Percentiles rank a stretch among this genome's conserved stretches.
Conservation (phyloP, 2,797 vertebrate genomes). For the Anabacerthia variegaticeps region DNA sequence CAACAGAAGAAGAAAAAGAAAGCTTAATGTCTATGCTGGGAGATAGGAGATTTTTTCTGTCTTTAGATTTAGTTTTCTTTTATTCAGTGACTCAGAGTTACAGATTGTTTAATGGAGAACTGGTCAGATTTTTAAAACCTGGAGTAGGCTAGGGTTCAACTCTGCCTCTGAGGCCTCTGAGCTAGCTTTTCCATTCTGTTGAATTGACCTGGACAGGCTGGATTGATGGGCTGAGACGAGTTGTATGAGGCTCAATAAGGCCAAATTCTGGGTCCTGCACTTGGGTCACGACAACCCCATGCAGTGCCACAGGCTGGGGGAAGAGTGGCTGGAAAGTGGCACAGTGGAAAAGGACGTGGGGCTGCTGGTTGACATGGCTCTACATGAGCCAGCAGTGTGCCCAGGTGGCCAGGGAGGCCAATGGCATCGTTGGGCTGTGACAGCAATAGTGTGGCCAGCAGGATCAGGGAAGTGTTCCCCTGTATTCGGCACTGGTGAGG, state of each 20-base stretch:
- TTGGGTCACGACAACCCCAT: background rate
- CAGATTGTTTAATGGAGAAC: background rate
- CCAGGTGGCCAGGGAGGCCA: background rate
- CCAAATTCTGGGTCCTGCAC: background rate
- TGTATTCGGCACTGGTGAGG: background rate
- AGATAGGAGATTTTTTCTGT: background rate
- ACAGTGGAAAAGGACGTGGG: background rate
- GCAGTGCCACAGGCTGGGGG: fast-evolving
- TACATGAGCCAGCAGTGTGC: background rate
- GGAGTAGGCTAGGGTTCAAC: background rate
- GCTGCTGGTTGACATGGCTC: fast-evolving
- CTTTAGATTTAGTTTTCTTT: background rate
- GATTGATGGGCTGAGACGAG: background rate
- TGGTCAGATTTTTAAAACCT: background rate
- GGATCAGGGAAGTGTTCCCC: background rate
- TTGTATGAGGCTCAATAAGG: background rate
- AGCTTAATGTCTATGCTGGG: background rate
- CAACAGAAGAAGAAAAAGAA: background rate
- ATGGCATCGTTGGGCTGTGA: fast-evolving
- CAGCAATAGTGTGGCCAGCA: background rate
- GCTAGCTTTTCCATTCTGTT: background rate
- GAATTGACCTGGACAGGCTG: background rate
- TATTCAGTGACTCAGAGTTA: background rate
- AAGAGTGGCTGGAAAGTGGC: background rate
- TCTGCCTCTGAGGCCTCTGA: background rate